These are phyloP conservation scores for Cynopterus sphinx DNA, from an alignment of 2,797 vertebrate genomes.

Conservation along the genomic window DNA sequence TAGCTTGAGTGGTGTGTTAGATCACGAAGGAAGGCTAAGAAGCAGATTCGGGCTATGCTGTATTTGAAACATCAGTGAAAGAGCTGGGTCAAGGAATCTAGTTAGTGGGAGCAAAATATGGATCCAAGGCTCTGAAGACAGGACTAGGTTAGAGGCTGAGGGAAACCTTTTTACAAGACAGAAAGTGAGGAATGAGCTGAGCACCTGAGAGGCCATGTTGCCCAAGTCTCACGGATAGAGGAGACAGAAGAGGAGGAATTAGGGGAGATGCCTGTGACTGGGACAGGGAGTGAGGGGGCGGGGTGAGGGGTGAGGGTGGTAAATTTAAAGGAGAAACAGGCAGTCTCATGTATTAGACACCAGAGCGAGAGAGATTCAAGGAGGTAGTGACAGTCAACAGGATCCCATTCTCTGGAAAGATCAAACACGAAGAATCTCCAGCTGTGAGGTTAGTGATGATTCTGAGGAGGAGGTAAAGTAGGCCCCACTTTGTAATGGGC, in stretches of 20 bases:
- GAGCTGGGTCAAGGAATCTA: not conserved
- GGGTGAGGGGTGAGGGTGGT: not conserved
- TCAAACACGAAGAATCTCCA: not conserved
- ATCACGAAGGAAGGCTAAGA: not conserved
- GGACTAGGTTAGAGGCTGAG: not conserved
- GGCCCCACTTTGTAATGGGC: not conserved
- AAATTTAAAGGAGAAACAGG: not conserved
- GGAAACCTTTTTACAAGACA: not conserved
- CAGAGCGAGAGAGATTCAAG: not conserved
- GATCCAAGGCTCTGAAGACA: not conserved
- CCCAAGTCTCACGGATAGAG: not conserved
- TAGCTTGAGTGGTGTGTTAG: accelerated
- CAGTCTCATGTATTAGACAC: not conserved
- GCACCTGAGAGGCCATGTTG: not conserved
- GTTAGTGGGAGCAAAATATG: not conserved
- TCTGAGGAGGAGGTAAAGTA: not conserved
- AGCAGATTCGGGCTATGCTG: not conserved
- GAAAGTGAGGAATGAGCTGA: not conserved
- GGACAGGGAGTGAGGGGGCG: too few relatives aligned
- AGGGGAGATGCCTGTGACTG: accelerated
- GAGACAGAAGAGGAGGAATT: not conserved
- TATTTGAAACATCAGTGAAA: not conserved
- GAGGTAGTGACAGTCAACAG: not conserved
- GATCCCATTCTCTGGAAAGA: not conserved
- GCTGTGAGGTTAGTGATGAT: not conserved